Base-by-base conservation (phyloP, 2,113 vertebrate genomes). In the Cyphomyrus discorhynchus region DNA sequence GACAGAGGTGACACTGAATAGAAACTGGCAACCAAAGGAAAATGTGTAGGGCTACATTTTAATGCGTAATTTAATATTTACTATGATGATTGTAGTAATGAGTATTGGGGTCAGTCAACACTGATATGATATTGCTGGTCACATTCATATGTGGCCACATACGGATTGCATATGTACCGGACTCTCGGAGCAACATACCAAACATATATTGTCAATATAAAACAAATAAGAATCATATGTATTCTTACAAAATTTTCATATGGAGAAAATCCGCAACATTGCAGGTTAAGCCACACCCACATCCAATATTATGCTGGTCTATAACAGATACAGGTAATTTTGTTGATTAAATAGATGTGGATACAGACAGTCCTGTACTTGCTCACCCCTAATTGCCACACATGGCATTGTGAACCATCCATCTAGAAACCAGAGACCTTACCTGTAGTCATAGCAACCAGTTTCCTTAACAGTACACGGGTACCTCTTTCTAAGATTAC, bases 381-480 rank as follows among this genome's bases (percentile, higher is more conserved):
- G 10, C 9, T 70, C 62, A 31, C 62, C 62, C 10, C 10, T 70
- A 31, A 89, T 62, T 90, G 5, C 6, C 90, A 85, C 92, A 90
- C 56, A 91, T 58, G 91, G 50, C 58, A 84, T 24, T 24, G 42
- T 31, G 77, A 85, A 21, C 50, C 90, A 52, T 49, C 50, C 90
- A 45, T 39, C 46, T 91, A 46, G 66, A 89, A 89, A 19, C 88
- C 92, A 91, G 89, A 91, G 92, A 93, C 93, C 88, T 88, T 91
- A 92, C 88, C 92, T 85, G 95, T 95, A 91, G 94, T 89, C 95
- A 96, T 96, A 92, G 94, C 93, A 96, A 96, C 95, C 94, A 89
- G 91, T 89, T 92, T 87, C 92, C 58, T 90, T 92, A 89, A 90
- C 92, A 90, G 90, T 90, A 90, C 84, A 83, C 82, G 90, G 83